Conservation (phyloP, 2,888 invertebrate species). For the Cheilosia soror region DNA sequence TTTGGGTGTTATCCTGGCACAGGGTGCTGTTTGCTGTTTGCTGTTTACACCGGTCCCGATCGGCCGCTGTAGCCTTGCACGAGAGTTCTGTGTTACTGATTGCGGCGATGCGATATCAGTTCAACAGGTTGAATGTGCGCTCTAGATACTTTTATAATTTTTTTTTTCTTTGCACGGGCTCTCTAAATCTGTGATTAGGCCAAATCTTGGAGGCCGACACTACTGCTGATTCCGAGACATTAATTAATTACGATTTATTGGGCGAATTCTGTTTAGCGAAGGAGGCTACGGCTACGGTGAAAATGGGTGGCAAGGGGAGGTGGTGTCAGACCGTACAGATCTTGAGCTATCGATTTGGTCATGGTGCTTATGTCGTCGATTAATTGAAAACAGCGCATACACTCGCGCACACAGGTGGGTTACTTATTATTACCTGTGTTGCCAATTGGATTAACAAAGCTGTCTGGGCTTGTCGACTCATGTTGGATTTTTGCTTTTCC, state of each 20-base stretch:
- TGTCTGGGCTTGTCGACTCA: constrained; percentile 75
- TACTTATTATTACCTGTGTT: constrained; percentile 75
- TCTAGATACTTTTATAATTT: constrained; percentile 31
- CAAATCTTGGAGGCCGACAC: constrained; percentile 71
- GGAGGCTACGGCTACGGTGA: constrained; percentile 2
- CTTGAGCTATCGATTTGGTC: constrained; percentile 68
- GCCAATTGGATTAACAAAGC: constrained; percentile 76
- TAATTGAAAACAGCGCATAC: constrained; percentile 70
- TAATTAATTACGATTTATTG: constrained; percentile 84
- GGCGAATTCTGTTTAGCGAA: constrained; percentile 78
- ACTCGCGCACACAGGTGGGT: constrained; percentile 69
- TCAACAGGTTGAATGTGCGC: constrained; percentile 66
- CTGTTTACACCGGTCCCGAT: constrained; percentile 12
- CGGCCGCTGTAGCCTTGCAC: background rate
- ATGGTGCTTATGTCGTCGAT: constrained; percentile 75
- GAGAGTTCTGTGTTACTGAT: constrained; percentile 65
- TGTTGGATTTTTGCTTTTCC: constrained; percentile 70
- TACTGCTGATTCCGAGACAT: constrained; percentile 76
- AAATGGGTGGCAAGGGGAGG: background rate
- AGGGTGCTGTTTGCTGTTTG: constrained; percentile 57
- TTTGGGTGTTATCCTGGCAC: constrained; percentile 63
- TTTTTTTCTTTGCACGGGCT: background rate
- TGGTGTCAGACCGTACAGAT: constrained; percentile 23
- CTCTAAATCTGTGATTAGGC: constrained; percentile 67
- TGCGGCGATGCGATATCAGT: constrained; percentile 68